These are phyloP conservation scores for Psettodes erumei DNA, from an alignment of 2,113 vertebrate species.

Conservation along the genomic window DNA sequence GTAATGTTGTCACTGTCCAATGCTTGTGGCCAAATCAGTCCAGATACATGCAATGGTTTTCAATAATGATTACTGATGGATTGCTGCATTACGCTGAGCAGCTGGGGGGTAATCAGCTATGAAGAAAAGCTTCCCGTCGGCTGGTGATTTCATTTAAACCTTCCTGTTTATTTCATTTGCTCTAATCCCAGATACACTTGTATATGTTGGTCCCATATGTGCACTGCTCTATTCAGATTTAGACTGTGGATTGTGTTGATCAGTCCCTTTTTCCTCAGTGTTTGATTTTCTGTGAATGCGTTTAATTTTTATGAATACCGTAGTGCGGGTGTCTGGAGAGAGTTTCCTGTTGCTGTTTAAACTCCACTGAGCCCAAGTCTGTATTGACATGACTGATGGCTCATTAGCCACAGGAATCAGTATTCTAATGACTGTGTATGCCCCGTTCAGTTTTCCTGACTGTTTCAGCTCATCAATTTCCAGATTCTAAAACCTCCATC, in stretches of 20 bases:
- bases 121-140: not conserved
- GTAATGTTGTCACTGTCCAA: not conserved
- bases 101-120: not conserved
- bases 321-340: not conserved
- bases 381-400: not conserved
- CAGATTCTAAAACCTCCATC: not conserved
- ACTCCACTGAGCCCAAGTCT: not conserved
- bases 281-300: not conserved
- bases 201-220: not conserved
- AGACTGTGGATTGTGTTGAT: not conserved
- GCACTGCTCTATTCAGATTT: too few relatives aligned
- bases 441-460: not conserved
- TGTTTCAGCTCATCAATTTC: not conserved
- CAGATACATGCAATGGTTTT: constrained; percentile 2
- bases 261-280: not conserved
- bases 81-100: not conserved
- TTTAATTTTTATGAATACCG: constrained; percentile 1
- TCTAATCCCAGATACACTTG: not conserved
- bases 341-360: not conserved
- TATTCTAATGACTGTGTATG: not conserved
- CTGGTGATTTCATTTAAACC: not conserved
- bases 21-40: not conserved
- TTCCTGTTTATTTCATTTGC: too few relatives aligned
- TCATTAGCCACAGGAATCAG: not conserved
- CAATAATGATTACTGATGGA: constrained; percentile 3